Evolutionary conservation across 2,888 invertebrate genomes (phyloP).

Genomic region (Drosophila atripex): DNA sequence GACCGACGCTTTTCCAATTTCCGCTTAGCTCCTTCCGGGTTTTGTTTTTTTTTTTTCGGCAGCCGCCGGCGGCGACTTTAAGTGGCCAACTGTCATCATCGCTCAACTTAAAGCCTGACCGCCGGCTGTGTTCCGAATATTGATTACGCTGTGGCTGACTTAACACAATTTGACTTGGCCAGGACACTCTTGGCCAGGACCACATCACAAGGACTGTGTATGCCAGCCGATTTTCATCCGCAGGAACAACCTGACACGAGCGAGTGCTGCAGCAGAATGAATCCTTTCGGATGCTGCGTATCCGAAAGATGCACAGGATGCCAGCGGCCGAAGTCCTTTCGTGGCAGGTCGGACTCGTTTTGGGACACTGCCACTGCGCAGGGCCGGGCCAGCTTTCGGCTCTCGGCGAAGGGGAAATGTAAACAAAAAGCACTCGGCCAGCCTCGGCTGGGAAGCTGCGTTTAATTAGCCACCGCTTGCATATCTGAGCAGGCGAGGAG

Average conservation of each 20-base stretch:
- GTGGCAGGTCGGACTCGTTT: neutral
- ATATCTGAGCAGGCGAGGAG: slow-evolving; percentile 53
- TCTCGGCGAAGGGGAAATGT: slow-evolving; percentile 62
- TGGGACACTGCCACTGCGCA: slow-evolving; percentile 39
- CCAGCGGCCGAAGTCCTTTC: slow-evolving; percentile 2
- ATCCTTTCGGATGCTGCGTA: slow-evolving; percentile 79
- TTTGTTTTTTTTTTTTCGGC: neutral
- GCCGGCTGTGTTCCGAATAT: slow-evolving; percentile 74
- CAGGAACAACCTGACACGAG: slow-evolving; percentile 73
- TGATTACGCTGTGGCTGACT: slow-evolving; percentile 51
- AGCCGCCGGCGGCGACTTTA: slow-evolving; percentile 39
- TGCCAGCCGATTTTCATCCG: slow-evolving; percentile 20
- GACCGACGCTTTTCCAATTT: slow-evolving; percentile 73
- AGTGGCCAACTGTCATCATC: slow-evolving; percentile 44
- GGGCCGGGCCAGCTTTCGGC: slow-evolving; percentile 2
- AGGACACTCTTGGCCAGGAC: neutral
- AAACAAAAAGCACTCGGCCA: slow-evolving; percentile 55
- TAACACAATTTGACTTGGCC: slow-evolving; percentile 26
- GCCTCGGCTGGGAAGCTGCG: slow-evolving; percentile 54
- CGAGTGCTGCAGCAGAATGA: slow-evolving; percentile 81
- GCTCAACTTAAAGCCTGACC: slow-evolving; percentile 55
- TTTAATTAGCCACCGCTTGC: slow-evolving; percentile 83
- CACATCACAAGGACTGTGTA: slow-evolving; percentile 1
- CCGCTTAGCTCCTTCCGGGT: slow-evolving; percentile 65
- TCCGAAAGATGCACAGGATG: slow-evolving; percentile 34